A percentile compares a stretch with the other conserved stretches of the same genome.
These are phyloP conservation scores for Pseudochirops cupreus DNA, from an alignment of 2,797 vertebrate genomes.

Conservation along the genomic window DNA sequence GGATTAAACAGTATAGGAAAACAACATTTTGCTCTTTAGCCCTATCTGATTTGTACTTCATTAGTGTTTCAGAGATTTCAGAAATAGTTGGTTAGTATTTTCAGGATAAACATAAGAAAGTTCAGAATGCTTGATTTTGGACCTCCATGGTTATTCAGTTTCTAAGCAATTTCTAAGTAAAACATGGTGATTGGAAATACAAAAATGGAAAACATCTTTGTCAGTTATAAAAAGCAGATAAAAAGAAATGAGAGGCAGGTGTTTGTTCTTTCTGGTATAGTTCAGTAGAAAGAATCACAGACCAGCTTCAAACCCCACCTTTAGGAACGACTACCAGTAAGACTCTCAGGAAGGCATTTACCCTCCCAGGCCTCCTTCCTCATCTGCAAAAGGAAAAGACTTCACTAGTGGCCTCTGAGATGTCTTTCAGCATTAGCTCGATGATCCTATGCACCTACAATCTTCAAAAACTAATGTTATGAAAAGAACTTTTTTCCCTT, in stretches of 20 bases:
- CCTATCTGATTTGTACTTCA: background rate
- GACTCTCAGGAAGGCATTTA: background rate
- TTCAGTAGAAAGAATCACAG: background rate
- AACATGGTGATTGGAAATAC: background rate
- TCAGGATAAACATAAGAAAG: background rate
- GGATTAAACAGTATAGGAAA: background rate
- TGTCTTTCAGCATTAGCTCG: background rate
- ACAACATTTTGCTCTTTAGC: background rate
- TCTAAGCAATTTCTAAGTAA: background rate
- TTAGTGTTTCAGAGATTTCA: conserved; percentile 6
- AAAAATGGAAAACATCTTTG: background rate
- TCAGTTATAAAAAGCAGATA: background rate
- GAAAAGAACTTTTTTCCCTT: conserved; percentile 7
- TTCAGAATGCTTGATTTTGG: background rate
- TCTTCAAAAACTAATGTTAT: background rate
- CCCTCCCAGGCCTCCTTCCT: background rate
- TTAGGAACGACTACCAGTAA: background rate
- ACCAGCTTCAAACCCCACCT: background rate
- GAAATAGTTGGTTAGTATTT: conserved; percentile 1
- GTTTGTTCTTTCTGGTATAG: background rate
- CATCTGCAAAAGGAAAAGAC: background rate
- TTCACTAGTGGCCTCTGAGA: background rate
- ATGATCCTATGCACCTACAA: background rate
- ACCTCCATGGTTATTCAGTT: background rate
- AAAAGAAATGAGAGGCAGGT: background rate